A percentile compares a stretch with the other conserved stretches of the same genome.
These are phyloP conservation scores for Falco novaeseelandiae DNA, from an alignment of 2,797 vertebrate species.

Conservation along the genomic window DNA sequence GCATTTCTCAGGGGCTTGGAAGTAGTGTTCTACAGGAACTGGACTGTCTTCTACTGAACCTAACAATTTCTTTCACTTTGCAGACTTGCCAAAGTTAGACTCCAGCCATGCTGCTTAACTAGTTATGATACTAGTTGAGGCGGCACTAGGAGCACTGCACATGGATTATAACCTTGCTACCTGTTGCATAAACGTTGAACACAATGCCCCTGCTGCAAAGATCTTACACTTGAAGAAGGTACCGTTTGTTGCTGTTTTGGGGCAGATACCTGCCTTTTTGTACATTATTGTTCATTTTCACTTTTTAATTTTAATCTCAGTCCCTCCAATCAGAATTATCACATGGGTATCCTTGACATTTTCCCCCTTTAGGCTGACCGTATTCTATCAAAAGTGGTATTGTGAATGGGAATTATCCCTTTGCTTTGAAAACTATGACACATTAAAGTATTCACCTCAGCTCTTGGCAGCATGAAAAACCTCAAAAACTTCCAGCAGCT, in stretches of 20 bases:
- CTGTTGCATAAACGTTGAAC: background rate
- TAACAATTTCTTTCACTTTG: background rate
- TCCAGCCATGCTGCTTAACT: background rate
- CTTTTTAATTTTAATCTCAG: background rate
- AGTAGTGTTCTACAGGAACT: background rate
- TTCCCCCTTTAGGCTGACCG: background rate
- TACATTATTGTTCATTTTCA: background rate
- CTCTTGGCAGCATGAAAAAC: background rate
- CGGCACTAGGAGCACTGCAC: background rate
- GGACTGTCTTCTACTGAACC: background rate
- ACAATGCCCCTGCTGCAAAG: background rate
- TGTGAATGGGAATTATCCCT: background rate
- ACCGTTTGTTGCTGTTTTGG: background rate
- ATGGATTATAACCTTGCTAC: background rate
- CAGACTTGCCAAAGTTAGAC: background rate
- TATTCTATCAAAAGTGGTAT: background rate
- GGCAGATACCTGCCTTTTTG: background rate
- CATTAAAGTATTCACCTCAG: background rate
- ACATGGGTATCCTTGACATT: background rate
- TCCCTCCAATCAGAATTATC: background rate
- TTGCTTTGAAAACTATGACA: background rate
- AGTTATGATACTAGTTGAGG: background rate
- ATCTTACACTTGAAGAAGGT: background rate
- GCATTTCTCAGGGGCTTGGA: background rate
- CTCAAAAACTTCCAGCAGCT: background rate